phyloP scores from a whole-genome alignment of 2,113 vertebrate species.

The Heterochromis multidens region DNA sequence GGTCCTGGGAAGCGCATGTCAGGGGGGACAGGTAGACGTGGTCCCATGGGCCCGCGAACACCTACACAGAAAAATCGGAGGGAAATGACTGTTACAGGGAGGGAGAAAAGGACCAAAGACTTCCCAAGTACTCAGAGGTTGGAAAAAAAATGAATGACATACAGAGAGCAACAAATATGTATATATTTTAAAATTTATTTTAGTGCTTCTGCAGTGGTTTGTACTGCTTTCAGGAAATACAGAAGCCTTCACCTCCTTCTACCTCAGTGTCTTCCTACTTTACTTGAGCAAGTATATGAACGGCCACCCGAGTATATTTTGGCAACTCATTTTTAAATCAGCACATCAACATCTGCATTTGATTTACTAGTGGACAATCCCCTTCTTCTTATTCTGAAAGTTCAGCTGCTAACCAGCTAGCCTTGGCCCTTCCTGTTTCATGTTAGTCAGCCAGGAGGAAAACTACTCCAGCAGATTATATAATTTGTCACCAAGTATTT shows the following conservation, averaged over 20 bases:
- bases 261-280: not conserved
- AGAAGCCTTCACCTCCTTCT: not conserved
- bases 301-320: not conserved
- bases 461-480: not conserved
- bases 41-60: constrained; percentile 71
- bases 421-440: not conserved
- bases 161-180: no score
- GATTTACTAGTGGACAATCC: not conserved
- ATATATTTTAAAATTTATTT: no score
- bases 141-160: no score
- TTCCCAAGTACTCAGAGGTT: no score
- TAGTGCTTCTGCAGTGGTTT: not conserved
- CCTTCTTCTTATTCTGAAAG: not conserved
- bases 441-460: not conserved
- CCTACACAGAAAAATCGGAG: not conserved
- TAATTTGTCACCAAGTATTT: not conserved
- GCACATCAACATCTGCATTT: not conserved
- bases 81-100: not conserved
- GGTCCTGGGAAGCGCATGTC: constrained; percentile 67
- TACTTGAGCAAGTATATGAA: not conserved
- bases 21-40: constrained; percentile 69
- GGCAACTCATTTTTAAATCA: not conserved
- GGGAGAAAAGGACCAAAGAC: not conserved
- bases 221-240: not conserved
- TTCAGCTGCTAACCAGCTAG: not conserved